Evolutionary conservation across 2,797 vertebrate species (phyloP).

Genomic region (Falco columbarius): DNA sequence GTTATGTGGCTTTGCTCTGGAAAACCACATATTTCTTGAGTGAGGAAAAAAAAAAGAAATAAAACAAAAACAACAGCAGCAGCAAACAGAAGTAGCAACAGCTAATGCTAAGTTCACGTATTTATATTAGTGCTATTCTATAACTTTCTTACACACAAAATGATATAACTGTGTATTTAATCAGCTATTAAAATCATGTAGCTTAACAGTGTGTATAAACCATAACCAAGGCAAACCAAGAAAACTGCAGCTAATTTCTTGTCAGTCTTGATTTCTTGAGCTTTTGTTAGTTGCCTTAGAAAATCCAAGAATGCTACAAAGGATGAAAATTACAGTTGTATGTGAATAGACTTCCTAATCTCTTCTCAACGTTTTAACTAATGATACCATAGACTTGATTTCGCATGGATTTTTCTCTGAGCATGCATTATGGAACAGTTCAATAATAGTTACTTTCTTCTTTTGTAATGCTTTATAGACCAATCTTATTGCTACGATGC

Average conservation of each 20-base stretch:
- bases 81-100: not conserved
- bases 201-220: not conserved
- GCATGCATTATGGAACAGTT: not conserved
- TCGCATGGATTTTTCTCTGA: not conserved
- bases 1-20: not conserved
- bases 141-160: not conserved
- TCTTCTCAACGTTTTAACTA: not conserved
- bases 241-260: not conserved
- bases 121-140: not conserved
- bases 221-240: not conserved
- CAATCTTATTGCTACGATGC: not conserved
- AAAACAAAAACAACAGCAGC: not conserved
- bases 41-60: not conserved
- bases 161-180: not conserved
- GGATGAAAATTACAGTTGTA: not conserved
- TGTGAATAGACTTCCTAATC: not conserved
- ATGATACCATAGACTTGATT: not conserved
- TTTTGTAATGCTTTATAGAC: not conserved
- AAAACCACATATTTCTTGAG: not conserved
- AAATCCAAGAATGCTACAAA: not conserved
- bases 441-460: not conserved
- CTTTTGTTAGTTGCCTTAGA: not conserved
- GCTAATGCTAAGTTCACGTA: not conserved
- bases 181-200: not conserved
- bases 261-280: not conserved